Evolutionary conservation across 2,797 vertebrate genomes (phyloP).

Genomic region (Fundulus diaphanus): DNA sequence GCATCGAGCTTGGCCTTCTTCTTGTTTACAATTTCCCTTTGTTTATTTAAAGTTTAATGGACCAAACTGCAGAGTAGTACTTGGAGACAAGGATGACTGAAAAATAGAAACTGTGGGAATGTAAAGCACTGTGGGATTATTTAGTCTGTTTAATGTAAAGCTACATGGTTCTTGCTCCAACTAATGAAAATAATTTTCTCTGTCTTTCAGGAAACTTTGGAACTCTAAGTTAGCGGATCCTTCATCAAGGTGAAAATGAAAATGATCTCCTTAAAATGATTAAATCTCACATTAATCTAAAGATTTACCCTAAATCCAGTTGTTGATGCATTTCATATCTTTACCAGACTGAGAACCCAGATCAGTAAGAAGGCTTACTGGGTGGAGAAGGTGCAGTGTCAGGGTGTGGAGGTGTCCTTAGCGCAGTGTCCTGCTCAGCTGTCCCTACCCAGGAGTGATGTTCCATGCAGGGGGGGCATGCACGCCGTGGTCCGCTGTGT

Average conservation of each 20-base stretch:
- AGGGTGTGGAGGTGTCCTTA: constrained; percentile 86
- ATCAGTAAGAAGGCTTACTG: constrained; percentile 91
- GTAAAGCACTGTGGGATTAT: constrained; percentile 24
- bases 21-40: constrained; percentile 32
- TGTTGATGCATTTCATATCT: not conserved
- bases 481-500: constrained; percentile 88
- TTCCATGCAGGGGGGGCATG: constrained; percentile 87
- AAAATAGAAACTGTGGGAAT: constrained; percentile 12
- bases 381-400: constrained; percentile 90
- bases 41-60: constrained; percentile 34
- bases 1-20: constrained; percentile 21
- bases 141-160: constrained; percentile 47
- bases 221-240: constrained; percentile 89
- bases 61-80: constrained; percentile 5
- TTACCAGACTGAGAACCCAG: constrained; percentile 82
- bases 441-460: constrained; percentile 73
- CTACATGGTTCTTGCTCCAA: constrained; percentile 3
- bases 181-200: constrained; percentile 15
- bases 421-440: constrained; percentile 84
- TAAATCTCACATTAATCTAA: not conserved
- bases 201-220: constrained; percentile 90
- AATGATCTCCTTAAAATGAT: not conserved
- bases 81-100: constrained; percentile 23
- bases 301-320: too few species aligned
- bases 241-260: constrained; percentile 85